Evolutionary conservation across 92 coral and sea anemone genomes (phyloP).

Genomic region (Parazoanthus darwini): DNA sequence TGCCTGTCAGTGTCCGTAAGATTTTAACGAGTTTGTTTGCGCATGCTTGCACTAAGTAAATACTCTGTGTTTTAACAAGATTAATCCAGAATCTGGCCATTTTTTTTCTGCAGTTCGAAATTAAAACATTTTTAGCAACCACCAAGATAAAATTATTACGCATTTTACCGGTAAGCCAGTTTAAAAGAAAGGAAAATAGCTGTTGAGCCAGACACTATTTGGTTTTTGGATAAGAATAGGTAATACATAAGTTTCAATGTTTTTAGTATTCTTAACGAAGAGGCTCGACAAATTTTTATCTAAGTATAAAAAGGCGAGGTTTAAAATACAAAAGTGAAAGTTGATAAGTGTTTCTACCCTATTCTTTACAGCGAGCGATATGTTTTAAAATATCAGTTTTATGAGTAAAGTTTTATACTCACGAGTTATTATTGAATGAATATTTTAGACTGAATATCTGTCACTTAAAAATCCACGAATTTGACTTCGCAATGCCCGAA

Average conservation of each 20-base stretch:
- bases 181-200: background rate
- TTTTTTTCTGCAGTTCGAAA: background rate
- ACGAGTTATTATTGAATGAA: background rate
- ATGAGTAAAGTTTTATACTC: no score
- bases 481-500: background rate
- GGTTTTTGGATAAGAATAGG: background rate
- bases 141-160: background rate
- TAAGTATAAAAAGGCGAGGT: background rate
- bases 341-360: background rate
- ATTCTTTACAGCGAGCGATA: background rate
- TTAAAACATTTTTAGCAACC: no score
- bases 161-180: background rate
- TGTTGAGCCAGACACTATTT: background rate
- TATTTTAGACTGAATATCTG: background rate
- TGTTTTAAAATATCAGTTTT: background rate
- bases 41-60: background rate
- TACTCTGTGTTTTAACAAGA: background rate
- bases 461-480: background rate
- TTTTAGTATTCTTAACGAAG: background rate
- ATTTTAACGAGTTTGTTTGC: background rate
- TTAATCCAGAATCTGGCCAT: no score
- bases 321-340: slow-evolving; percentile 1
- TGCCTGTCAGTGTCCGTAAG: background rate
- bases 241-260: background rate
- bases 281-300: background rate